These are phyloP conservation scores for Lucinisca nassula DNA, from an alignment of 2,888 invertebrate species.

Conservation along the genomic window DNA sequence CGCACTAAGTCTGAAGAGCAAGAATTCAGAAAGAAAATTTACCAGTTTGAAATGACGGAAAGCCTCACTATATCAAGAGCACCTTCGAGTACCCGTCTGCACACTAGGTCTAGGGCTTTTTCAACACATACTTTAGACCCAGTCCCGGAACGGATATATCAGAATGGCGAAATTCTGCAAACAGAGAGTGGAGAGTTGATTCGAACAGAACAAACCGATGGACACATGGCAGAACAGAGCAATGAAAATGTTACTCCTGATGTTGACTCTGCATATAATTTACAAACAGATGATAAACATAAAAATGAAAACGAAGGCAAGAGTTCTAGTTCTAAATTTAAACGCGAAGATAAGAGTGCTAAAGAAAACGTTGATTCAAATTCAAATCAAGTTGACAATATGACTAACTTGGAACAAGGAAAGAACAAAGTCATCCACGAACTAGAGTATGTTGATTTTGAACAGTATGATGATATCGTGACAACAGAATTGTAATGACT, in stretches of 20 bases:
- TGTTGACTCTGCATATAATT: too few species aligned
- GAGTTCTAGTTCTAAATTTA: too few species aligned
- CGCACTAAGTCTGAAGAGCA: constrained; percentile 45
- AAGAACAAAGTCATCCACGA: too few species aligned
- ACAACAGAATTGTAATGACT: neutral
- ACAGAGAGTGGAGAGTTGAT: neutral
- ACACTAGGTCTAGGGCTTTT: constrained; percentile 20
- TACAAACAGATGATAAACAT: too few species aligned
- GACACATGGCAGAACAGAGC: too few species aligned
- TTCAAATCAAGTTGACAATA: too few species aligned
- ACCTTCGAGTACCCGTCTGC: constrained; percentile 54
- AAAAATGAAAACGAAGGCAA: too few species aligned
- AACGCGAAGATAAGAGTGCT: too few species aligned
- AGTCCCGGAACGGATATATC: constrained; percentile 14
- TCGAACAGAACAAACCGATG: too few species aligned
- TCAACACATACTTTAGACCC: neutral
- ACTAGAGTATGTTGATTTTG: neutral
- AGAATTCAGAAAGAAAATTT: constrained; percentile 55
- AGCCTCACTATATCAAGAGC: constrained; percentile 52
- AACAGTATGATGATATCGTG: neutral
- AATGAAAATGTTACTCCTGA: too few species aligned
- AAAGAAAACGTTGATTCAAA: too few species aligned
- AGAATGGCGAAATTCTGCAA: neutral
- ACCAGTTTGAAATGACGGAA: constrained; percentile 61
- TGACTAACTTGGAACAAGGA: too few species aligned